phyloP scores from a whole-genome alignment of 2,888 invertebrate species.

The Conomelus anceps region DNA sequence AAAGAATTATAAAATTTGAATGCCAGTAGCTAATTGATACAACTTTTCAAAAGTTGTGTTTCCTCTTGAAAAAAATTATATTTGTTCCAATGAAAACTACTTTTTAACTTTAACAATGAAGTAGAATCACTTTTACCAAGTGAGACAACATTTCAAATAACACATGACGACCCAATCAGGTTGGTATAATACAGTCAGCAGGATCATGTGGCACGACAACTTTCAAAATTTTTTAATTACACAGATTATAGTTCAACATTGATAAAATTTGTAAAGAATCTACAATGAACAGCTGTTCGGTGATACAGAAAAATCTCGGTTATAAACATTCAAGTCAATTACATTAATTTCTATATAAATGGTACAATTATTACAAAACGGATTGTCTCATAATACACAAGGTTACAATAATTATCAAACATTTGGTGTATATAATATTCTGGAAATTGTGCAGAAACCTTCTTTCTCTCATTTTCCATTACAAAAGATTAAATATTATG shows the following conservation, averaged over 20 bases:
- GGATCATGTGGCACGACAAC: not conserved
- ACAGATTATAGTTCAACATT: not conserved
- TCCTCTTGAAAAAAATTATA: too few species aligned
- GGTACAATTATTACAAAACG: not conserved
- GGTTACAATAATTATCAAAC: not conserved
- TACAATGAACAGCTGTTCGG: not conserved
- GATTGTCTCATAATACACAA: not conserved
- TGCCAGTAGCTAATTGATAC: too few species aligned
- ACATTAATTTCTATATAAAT: not conserved
- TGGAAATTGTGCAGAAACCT: not conserved
- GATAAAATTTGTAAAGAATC: not conserved
- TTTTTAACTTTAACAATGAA: too few species aligned
- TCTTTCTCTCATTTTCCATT: not conserved
- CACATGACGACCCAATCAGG: too few species aligned
- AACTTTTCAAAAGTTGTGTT: too few species aligned
- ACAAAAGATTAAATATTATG: not conserved
- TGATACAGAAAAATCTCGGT: not conserved
- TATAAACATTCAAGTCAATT: not conserved
- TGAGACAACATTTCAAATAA: too few species aligned
- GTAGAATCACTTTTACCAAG: too few species aligned
- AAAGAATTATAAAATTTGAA: too few species aligned
- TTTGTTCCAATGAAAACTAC: too few species aligned
- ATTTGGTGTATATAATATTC: not conserved
- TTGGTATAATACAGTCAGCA: not conserved
- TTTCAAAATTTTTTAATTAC: not conserved